These are phyloP conservation scores for Camponotus fellah DNA, from an alignment of 2,888 invertebrate species.

Conservation along the genomic window DNA sequence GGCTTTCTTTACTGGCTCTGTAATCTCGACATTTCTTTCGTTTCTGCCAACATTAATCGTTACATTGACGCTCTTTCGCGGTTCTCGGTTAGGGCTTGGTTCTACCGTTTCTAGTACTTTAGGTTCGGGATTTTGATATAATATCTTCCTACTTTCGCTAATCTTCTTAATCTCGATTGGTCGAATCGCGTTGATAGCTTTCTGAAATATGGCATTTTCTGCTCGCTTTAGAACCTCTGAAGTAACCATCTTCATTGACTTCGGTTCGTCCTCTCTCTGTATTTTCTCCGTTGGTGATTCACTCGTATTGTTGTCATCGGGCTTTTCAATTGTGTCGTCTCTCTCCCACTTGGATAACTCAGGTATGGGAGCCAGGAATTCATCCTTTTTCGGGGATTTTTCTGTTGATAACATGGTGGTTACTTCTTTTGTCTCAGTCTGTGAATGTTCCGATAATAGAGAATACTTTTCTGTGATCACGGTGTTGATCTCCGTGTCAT, in stretches of 20 bases:
- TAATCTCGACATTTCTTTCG: constrained; percentile 83
- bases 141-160: constrained; percentile 90
- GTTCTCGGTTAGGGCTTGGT: constrained; percentile 70
- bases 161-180: constrained; percentile 93
- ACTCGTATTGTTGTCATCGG: constrained; percentile 86
- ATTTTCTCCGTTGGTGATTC: constrained; percentile 85
- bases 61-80: constrained; percentile 83
- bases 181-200: constrained; percentile 93
- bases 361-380: constrained; percentile 91
- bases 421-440: constrained; percentile 69
- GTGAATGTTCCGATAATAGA: constrained; percentile 72
- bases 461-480: constrained; percentile 80
- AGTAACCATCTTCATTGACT: constrained; percentile 89
- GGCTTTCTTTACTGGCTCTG: constrained; percentile 82
- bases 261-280: constrained; percentile 77
- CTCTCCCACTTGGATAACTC: constrained; percentile 97
- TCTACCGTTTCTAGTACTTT: constrained; percentile 77
- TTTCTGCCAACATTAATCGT: constrained; percentile 84
- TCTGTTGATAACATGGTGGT: constrained; percentile 67
- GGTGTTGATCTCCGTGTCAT: constrained; percentile 82
- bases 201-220: constrained; percentile 96
- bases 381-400: constrained; percentile 85
- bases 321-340: constrained; percentile 86
- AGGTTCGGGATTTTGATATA: constrained; percentile 87
- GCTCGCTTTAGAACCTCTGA: constrained; percentile 96